phyloP scores from a whole-genome alignment of 2,797 vertebrate species.

The Pterois miles region DNA sequence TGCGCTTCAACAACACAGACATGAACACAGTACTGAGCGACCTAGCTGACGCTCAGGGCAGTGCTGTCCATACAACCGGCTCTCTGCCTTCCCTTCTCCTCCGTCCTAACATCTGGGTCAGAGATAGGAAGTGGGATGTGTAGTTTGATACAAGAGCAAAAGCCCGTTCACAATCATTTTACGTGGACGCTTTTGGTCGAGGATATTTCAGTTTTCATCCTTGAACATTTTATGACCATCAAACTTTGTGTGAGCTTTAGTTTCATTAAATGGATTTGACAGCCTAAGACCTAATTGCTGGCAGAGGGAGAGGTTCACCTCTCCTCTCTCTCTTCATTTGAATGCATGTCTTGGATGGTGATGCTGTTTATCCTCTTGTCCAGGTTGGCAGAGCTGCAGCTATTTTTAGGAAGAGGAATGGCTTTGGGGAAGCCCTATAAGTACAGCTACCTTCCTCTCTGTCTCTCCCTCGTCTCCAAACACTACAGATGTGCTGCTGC shows the following conservation, averaged over 20 bases:
- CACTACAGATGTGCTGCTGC: background rate
- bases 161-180: background rate
- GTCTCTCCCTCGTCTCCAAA: background rate
- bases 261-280: background rate
- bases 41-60: conserved; percentile 18
- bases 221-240: background rate
- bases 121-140: conserved; percentile 19
- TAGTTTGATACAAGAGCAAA: background rate
- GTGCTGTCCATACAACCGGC: background rate
- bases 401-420: conserved; percentile 67
- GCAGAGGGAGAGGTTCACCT: background rate
- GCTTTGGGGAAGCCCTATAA: conserved; percentile 65
- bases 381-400: conserved; percentile 43
- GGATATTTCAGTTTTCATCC: background rate
- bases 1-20: conserved; percentile 30
- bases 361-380: conserved; percentile 15
- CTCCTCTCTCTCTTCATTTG: conserved; percentile 14
- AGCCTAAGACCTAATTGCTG: background rate
- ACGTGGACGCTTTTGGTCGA: background rate
- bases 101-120: conserved; percentile 38
- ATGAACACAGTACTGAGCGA: background rate
- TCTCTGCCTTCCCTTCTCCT: background rate
- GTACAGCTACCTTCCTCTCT: conserved; percentile 33
- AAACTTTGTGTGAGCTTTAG: background rate
- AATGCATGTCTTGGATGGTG: conserved; percentile 6